Conservation (phyloP, 2,113 vertebrate genomes). For the Vulpes ferrilata region DNA sequence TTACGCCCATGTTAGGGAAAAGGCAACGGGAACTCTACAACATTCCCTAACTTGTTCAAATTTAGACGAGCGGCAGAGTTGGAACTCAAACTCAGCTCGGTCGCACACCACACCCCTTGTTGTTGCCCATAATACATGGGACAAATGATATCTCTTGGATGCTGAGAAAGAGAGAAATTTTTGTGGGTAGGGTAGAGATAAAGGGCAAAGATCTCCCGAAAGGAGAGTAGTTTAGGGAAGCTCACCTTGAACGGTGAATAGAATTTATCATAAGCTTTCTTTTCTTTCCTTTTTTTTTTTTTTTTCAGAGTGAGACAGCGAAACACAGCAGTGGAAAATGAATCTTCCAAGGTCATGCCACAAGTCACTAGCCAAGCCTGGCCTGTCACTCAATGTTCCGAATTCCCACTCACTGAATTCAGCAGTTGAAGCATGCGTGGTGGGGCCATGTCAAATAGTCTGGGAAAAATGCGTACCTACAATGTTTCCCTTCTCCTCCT, state of each 20-base stretch:
- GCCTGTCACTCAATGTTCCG: constrained; percentile 71
- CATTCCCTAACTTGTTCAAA: neutral
- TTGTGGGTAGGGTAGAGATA: neutral
- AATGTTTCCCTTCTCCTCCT: neutral
- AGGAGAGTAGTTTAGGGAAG: constrained; percentile 8
- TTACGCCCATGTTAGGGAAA: neutral
- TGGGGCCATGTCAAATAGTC: neutral
- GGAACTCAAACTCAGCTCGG: neutral
- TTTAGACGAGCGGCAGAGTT: neutral
- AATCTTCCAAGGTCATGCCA: constrained; percentile 76
- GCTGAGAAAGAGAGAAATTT: neutral
- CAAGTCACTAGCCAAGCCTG: constrained; percentile 75
- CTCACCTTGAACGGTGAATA: constrained; percentile 52
- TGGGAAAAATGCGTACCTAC: constrained; percentile 38
- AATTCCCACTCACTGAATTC: constrained; percentile 69
- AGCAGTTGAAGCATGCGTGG: neutral
- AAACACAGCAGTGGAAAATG: constrained; percentile 4
- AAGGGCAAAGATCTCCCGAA: neutral
- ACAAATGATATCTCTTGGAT: neutral
- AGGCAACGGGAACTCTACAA: neutral
- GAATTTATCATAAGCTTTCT: constrained; percentile 60
- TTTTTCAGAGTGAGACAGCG: neutral
- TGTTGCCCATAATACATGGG: neutral
- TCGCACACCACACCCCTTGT: neutral
- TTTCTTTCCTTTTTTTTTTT: neutral